A percentile compares a stretch with the other conserved stretches of the same genome.
Evolutionary conservation across 2,797 vertebrate species (phyloP).

Genomic region (Gastrophryne carolinensis): DNA sequence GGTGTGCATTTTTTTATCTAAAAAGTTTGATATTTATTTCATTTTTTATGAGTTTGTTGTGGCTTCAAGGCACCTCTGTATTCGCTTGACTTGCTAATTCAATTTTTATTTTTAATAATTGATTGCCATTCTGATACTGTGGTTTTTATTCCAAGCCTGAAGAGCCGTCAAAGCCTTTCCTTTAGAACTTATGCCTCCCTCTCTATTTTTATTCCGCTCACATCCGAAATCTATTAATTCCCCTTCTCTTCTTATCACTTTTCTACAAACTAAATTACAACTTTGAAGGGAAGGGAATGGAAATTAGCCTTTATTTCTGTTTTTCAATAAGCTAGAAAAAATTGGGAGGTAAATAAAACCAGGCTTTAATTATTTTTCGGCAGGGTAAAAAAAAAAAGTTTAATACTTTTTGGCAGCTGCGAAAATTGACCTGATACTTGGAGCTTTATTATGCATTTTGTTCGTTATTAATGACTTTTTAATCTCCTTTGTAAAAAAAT

Average conservation of each 20-base stretch:
- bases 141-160: not conserved
- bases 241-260: slow-evolving; percentile 28
- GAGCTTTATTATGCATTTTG: not conserved
- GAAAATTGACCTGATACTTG: not conserved
- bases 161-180: slow-evolving; percentile 7
- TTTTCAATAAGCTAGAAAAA: slow-evolving; percentile 41
- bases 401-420: not conserved
- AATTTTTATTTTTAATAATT: slow-evolving; percentile 41
- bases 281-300: slow-evolving; percentile 24
- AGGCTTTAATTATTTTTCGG: slow-evolving; percentile 17
- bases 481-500: slow-evolving; percentile 5
- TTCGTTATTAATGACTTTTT: slow-evolving; percentile 3
- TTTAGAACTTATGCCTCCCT: not conserved
- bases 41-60: not conserved
- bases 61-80: not conserved
- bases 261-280: slow-evolving; percentile 37
- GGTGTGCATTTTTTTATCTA: too few relatives aligned
- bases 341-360: slow-evolving; percentile 35
- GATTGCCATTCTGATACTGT: slow-evolving; percentile 22
- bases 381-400: not conserved
- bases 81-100: slow-evolving; percentile 20
- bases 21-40: not conserved
- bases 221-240: slow-evolving; percentile 40
- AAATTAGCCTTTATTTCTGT: slow-evolving; percentile 36
- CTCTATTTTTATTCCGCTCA: slow-evolving; percentile 28